Percentiles rank a stretch among this genome's conserved stretches.
Evolutionary conservation across 1,140 invertebrate genomes (phyloP).

Genomic region (Meloidogyne floridensis): DNA sequence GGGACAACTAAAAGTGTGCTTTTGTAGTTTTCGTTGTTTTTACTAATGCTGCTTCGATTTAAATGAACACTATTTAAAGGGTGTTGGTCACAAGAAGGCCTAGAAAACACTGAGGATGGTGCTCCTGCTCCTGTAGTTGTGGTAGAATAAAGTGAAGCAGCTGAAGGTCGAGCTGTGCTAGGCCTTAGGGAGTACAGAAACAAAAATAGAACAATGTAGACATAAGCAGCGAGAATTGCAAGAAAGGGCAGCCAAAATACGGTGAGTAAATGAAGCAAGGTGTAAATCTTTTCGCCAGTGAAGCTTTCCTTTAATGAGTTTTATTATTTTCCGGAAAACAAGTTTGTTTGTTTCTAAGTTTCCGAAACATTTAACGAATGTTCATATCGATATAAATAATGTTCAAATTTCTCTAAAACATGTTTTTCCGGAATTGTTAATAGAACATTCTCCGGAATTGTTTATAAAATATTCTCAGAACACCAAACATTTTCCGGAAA

Average conservation of each 20-base stretch:
- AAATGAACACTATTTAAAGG: background rate
- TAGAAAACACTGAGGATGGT: background rate
- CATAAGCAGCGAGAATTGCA: constrained; percentile 46
- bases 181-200: constrained; percentile 51
- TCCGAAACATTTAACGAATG: no score
- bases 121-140: background rate
- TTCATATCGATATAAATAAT: no score
- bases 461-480: background rate
- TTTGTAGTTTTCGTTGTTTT: constrained; percentile 7
- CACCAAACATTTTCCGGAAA: background rate
- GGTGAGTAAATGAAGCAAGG: constrained; percentile 47
- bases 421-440: no score
- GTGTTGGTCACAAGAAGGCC: background rate
- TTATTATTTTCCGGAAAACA: constrained; percentile 11
- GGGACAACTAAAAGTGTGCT: background rate
- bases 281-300: constrained; percentile 46
- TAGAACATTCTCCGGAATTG: no score
- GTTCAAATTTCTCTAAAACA: no score
- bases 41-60: constrained; percentile 17
- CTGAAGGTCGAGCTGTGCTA: background rate
- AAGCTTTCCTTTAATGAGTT: constrained; percentile 40
- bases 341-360: no score
- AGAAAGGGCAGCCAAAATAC: constrained; percentile 54
- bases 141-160: background rate
- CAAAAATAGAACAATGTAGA: constrained; percentile 56